phyloP scores from a whole-genome alignment of 1,140 invertebrate species.

The Nasonia longicornis region DNA sequence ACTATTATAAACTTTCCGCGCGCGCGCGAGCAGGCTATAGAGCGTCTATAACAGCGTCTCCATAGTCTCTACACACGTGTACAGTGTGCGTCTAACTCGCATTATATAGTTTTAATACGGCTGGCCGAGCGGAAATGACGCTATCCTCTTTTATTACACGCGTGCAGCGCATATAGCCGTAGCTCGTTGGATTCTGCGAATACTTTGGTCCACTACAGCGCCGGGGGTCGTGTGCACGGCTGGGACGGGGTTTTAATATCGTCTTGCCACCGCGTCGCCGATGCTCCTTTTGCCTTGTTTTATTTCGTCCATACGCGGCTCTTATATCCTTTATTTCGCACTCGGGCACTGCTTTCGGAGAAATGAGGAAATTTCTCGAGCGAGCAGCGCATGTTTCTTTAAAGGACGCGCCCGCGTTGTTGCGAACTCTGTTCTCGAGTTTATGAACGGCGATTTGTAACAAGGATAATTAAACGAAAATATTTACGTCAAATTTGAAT shows the following conservation, averaged over 20 bases:
- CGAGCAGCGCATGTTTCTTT: not conserved
- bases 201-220: not conserved
- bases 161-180: not conserved
- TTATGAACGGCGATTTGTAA: too few relatives aligned
- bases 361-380: conserved; percentile 12
- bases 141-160: conserved; percentile 34
- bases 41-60: too few relatives aligned
- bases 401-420: too few relatives aligned
- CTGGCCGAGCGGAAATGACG: conserved; percentile 17
- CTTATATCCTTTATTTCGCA: not conserved
- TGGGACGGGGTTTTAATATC: conserved; percentile 23
- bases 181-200: conserved; percentile 19
- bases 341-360: not conserved
- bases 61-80: too few relatives aligned
- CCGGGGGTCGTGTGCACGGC: not conserved
- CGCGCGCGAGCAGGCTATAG: too few relatives aligned
- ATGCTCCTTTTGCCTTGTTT: not conserved
- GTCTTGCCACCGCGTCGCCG: not conserved
- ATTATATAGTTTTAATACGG: conserved; percentile 29
- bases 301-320: not conserved
- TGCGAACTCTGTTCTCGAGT: too few relatives aligned
- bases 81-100: not conserved
- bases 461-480: too few relatives aligned
- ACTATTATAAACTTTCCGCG: too few relatives aligned
- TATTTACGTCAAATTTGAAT: too few relatives aligned